phyloP scores from a whole-genome alignment of 2,113 vertebrate genomes.

The Colossoma macropomum region DNA sequence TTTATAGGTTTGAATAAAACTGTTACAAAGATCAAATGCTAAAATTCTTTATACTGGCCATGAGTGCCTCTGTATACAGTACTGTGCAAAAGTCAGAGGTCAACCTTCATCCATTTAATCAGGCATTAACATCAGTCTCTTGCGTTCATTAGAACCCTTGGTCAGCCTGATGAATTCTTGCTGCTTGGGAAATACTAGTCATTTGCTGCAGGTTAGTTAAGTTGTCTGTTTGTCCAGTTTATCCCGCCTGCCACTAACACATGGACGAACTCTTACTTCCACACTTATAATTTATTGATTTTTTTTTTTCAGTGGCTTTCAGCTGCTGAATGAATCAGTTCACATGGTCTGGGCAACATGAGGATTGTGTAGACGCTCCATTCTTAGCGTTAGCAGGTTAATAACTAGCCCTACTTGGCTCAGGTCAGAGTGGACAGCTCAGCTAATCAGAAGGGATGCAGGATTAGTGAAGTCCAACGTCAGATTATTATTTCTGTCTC shows the following conservation, averaged over 20 bases:
- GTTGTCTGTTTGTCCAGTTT: too few relatives aligned
- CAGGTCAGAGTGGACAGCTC: constrained; percentile 29
- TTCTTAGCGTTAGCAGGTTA: constrained; percentile 6
- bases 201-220: background rate
- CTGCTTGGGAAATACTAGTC: background rate
- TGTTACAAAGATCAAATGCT: too few relatives aligned
- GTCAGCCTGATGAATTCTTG: background rate
- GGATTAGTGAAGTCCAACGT: constrained; percentile 31
- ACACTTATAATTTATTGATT: too few relatives aligned
- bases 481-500: constrained; percentile 40
- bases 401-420: constrained; percentile 40
- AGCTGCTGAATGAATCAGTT: background rate
- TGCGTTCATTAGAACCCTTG: too few relatives aligned
- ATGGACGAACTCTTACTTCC: too few relatives aligned
- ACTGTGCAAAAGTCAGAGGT: too few relatives aligned
- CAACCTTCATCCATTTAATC: too few relatives aligned
- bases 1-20: background rate
- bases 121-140: too few relatives aligned
- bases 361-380: background rate
- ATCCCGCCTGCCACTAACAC: too few relatives aligned
- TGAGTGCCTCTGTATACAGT: too few relatives aligned
- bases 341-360: background rate
- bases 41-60: too few relatives aligned
- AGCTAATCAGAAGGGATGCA: constrained; percentile 29
- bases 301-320: too few relatives aligned